These are phyloP conservation scores for Steinernema feltiae DNA, from an alignment of 1,140 invertebrate genomes.

Conservation along the genomic window DNA sequence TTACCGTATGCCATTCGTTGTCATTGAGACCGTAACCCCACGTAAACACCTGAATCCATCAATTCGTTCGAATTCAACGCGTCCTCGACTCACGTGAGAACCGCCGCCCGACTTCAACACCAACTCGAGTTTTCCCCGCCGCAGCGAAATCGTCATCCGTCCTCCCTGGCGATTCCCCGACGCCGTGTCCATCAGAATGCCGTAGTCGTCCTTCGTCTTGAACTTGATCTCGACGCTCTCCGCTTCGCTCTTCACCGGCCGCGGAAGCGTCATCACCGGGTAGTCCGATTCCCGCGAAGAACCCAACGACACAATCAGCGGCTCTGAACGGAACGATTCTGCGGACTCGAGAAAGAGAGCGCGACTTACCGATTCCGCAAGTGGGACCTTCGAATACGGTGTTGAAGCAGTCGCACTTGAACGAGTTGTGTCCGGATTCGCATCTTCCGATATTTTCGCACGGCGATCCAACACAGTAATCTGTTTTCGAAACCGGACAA, in stretches of 20 bases:
- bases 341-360: background rate
- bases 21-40: conserved; percentile 76
- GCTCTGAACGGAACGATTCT: conserved; percentile 65
- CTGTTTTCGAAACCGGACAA: conserved; percentile 72
- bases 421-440: conserved; percentile 88
- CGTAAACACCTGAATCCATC: conserved; percentile 42
- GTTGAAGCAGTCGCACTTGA: conserved; percentile 84
- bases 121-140: conserved; percentile 72
- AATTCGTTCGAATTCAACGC: background rate
- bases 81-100: conserved; percentile 68
- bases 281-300: conserved; percentile 63
- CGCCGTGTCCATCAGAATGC: conserved; percentile 59
- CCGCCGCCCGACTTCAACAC: conserved; percentile 75
- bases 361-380: conserved; percentile 75
- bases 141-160: conserved; percentile 66
- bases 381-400: conserved; percentile 82
- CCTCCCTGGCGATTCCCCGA: conserved; percentile 24
- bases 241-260: conserved; percentile 77
- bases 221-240: conserved; percentile 84
- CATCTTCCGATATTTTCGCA: conserved; percentile 85
- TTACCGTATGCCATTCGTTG: conserved; percentile 85
- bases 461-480: conserved; percentile 79
- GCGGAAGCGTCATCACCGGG: conserved; percentile 71
- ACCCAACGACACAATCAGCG: conserved; percentile 75
- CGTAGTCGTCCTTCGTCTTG: conserved; percentile 70